phyloP scores from a whole-genome alignment of 2,888 invertebrate species.

The Drosophila pseudotakahashii region DNA sequence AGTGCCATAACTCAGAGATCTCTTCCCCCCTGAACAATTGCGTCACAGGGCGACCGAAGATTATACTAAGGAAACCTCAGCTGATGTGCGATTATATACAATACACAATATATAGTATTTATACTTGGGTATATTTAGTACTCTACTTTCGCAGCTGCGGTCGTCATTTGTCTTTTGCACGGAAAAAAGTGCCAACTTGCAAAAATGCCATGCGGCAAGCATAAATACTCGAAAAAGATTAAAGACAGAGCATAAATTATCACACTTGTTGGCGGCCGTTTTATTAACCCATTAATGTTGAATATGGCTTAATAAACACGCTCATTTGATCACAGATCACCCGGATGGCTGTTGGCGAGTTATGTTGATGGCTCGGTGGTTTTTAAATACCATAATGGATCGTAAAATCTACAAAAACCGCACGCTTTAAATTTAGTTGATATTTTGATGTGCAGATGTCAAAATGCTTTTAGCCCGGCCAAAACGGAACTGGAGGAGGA shows the following conservation, averaged over 20 bases:
- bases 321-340: slow-evolving; percentile 21
- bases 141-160: slow-evolving; percentile 53
- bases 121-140: slow-evolving; percentile 22
- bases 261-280: slow-evolving; percentile 30
- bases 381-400: slow-evolving; percentile 44
- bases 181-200: slow-evolving; percentile 41
- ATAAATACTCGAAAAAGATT: slow-evolving; percentile 57
- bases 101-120: slow-evolving; percentile 22
- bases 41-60: slow-evolving; percentile 25
- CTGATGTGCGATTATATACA: slow-evolving; percentile 7
- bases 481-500: slow-evolving; percentile 7
- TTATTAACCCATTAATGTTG: slow-evolving; percentile 64
- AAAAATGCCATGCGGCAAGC: slow-evolving; percentile 43
- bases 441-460: slow-evolving; percentile 65
- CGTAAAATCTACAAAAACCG: slow-evolving; percentile 32
- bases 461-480: slow-evolving; percentile 65
- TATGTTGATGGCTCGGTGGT: slow-evolving; percentile 43
- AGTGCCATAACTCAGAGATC: slow-evolving; percentile 27
- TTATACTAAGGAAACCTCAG: slow-evolving; percentile 20
- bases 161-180: slow-evolving; percentile 50
- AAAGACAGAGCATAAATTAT: slow-evolving; percentile 40
- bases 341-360: slow-evolving; percentile 20
- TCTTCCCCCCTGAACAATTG: slow-evolving; percentile 11
- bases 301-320: slow-evolving; percentile 46
- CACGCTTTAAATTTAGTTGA: slow-evolving; percentile 31